These are phyloP conservation scores for Pristionchus arcanus DNA, from an alignment of 2,888 invertebrate species.

Conservation along the genomic window DNA sequence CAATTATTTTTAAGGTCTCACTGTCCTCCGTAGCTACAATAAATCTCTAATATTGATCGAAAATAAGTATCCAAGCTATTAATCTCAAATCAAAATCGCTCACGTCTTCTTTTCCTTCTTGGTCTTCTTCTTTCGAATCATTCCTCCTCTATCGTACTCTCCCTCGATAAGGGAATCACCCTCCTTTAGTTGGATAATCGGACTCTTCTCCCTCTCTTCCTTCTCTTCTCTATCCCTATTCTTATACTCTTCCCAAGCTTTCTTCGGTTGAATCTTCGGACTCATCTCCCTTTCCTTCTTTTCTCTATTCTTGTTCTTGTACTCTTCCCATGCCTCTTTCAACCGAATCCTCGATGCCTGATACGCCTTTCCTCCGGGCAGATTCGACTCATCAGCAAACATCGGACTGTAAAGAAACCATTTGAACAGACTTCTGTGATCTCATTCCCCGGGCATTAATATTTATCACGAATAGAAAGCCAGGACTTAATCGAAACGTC, in stretches of 20 bases:
- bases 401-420: background rate
- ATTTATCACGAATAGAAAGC: no score
- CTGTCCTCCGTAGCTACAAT: background rate
- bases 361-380: constrained; percentile 25
- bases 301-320: constrained; percentile 46
- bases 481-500: no score
- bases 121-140: background rate
- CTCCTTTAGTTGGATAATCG: background rate
- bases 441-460: no score
- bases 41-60: background rate
- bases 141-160: no score
- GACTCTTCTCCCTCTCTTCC: background rate
- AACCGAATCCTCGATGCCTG: constrained; percentile 36
- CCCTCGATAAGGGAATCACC: no score
- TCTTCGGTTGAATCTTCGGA: background rate
- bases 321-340: constrained; percentile 57
- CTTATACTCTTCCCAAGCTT: constrained; percentile 55
- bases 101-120: constrained; percentile 51
- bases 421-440: background rate
- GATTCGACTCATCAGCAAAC: background rate
- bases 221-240: constrained; percentile 18
- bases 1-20: no score
- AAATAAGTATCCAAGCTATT: no score
- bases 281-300: background rate
- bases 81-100: background rate